Percentiles rank a stretch among this genome's conserved stretches.
Conservation (phyloP, 2,888 invertebrate species). For the Neoscelio sp. region DNA sequence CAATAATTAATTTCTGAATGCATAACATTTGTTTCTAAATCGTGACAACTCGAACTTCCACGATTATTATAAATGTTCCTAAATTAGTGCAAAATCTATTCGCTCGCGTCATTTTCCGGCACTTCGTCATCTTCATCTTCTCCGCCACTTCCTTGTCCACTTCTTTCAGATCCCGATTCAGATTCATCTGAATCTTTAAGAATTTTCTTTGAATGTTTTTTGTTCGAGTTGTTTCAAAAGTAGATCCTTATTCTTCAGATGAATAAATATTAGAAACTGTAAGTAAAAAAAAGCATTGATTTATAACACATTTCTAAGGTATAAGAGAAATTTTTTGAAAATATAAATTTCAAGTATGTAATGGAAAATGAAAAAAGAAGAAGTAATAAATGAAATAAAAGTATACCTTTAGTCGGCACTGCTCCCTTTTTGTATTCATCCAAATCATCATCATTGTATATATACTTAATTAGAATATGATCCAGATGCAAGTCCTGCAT, state of each 20-base stretch:
- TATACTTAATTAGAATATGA: constrained; percentile 83
- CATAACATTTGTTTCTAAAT: too few relatives aligned
- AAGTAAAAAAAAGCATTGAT: constrained; percentile 14
- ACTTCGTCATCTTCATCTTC: constrained; percentile 80
- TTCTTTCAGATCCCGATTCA: constrained; percentile 79
- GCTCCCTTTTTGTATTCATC: constrained; percentile 92
- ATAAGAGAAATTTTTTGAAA: constrained; percentile 10
- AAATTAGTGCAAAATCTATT: constrained; percentile 66
- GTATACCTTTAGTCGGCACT: constrained; percentile 81
- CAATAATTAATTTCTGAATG: too few relatives aligned
- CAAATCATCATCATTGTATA: constrained; percentile 92
- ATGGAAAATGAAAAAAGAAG: too few relatives aligned
- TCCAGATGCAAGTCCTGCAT: constrained; percentile 81
- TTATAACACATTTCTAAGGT: background rate
- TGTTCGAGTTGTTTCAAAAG: constrained; percentile 90
- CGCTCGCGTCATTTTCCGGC: constrained; percentile 73
- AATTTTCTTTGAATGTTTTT: constrained; percentile 90
- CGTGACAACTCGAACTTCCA: background rate
- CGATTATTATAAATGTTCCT: background rate
- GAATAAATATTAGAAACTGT: constrained; percentile 91
- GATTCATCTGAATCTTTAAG: constrained; percentile 90
- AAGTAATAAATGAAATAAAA: constrained; percentile 9
- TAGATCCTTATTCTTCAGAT: constrained; percentile 94
- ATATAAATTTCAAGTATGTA: too few relatives aligned
- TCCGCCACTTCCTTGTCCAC: constrained; percentile 81